Evolutionary conservation across 2,888 invertebrate genomes (phyloP), one percentile per base, ranked within the genome.

Genomic region (Drosophila longiperda): DNA sequence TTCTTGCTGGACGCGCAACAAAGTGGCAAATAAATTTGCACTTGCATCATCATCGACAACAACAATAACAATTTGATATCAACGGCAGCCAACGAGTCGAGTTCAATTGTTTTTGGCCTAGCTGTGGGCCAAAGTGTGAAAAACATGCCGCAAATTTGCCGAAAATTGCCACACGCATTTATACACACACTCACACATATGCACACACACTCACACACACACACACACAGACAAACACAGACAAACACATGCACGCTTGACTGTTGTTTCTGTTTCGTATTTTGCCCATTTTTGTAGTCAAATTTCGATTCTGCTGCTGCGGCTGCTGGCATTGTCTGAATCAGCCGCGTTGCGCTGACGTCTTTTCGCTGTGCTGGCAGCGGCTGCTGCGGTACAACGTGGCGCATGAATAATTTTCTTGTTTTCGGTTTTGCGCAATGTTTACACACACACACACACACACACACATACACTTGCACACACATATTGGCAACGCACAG

Each of bases 11-110:
- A 75, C 79, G 62, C 53, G 67, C 80, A 75, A 73, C 77, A 81
- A 85, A 87, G 88, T 85, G 88, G 88, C 88, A 85, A 88, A 85
- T 87, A 86, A 88, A 85, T 85, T 85, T 86, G 85, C 88, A 88
- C 85, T 85, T 85, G 88, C 88, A 85, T 86, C 85, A 85, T 82
- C 84, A 71, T 40, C 66, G 54, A 38, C 42, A 62, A 58, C 63
- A 66, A 48, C 57, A 60, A 48, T 48, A 75, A 58, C 62, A 66
- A 55, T 54, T 69, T 72, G 59, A 78, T 73, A 80, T 80, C 74
- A 79, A 69, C 83, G 85, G 82, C 82, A 85, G 83, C 82, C 85
- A 77, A 62, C 69, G 74, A 80, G 83, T 83, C 81, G 83, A 82
- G 83, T 81, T 82, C 83, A 75, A 85, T 85, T 85, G 86, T 85